Conservation (phyloP, 2,888 invertebrate species). For the Tinea semifulvella region DNA sequence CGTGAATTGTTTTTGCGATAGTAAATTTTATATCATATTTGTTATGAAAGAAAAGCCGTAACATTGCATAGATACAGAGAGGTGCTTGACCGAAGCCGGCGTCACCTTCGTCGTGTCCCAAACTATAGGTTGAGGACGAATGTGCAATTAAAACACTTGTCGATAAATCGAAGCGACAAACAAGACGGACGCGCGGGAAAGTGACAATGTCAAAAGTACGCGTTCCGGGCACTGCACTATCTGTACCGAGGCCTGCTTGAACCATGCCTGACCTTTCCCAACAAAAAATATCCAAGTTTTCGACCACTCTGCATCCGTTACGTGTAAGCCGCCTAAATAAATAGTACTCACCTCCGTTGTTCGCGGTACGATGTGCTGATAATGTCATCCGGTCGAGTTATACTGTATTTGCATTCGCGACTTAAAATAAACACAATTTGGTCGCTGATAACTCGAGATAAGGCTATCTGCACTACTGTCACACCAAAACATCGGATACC, state of each 20-base stretch:
- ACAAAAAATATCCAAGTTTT: conserved; percentile 22
- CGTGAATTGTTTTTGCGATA: too few species aligned
- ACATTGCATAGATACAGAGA: too few species aligned
- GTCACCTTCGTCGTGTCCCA: conserved; percentile 58
- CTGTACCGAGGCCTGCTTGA: conserved; percentile 22
- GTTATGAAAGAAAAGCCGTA: too few species aligned
- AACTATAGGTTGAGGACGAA: conserved; percentile 56
- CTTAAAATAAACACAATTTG: conserved; percentile 12
- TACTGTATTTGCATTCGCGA: conserved; percentile 27
- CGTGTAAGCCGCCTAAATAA: conserved; percentile 31
- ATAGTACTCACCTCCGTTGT: conserved; percentile 29
- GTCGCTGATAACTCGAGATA: conserved; percentile 7
- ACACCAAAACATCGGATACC: not conserved
- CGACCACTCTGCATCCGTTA: conserved; percentile 20
- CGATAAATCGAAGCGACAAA: conserved; percentile 43
- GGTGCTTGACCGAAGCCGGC: conserved; percentile 39
- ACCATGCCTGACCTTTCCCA: conserved; percentile 50
- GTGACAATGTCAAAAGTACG: conserved; percentile 31
- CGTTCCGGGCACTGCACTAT: conserved; percentile 16
- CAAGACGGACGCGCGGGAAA: conserved; percentile 36
- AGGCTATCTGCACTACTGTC: not conserved
- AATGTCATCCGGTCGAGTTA: conserved; percentile 45
- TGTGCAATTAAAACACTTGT: too few species aligned
- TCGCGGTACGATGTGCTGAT: conserved; percentile 26
- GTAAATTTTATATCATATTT: too few species aligned